Evolutionary conservation across 2,888 invertebrate genomes (phyloP).

Genomic region (Pomacea canaliculata): DNA sequence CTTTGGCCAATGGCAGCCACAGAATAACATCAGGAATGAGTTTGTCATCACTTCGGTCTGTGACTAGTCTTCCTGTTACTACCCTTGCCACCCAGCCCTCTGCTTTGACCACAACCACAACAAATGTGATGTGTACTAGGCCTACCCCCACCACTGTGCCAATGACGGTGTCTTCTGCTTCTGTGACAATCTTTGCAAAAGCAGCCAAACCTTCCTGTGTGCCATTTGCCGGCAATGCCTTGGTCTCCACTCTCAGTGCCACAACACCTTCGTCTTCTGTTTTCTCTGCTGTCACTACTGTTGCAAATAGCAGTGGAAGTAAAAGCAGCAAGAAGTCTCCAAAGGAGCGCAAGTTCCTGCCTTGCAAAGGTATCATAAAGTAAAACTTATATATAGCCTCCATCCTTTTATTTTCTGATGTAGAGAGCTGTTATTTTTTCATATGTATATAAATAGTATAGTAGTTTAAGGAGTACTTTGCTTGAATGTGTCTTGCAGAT

Average conservation of each 20-base stretch:
- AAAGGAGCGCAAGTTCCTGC: constrained; percentile 47
- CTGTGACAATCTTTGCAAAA: constrained; percentile 36
- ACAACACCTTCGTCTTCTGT: not conserved
- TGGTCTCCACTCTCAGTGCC: constrained; percentile 20
- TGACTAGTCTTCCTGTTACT: constrained; percentile 13
- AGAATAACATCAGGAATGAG: constrained; percentile 24
- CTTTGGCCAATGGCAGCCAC: constrained; percentile 37
- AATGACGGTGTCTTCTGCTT: constrained; percentile 40
- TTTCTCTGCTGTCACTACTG: not conserved
- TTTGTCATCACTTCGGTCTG: constrained; percentile 23
- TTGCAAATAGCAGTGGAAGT: constrained; percentile 5
- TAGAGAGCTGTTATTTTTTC: too few relatives aligned
- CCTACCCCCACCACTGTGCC: constrained; percentile 33
- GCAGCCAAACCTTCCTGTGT: constrained; percentile 27
- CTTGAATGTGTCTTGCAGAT: constrained; percentile 60
- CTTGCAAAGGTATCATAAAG: constrained; percentile 53
- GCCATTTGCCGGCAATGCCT: constrained; percentile 14
- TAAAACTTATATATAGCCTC: too few relatives aligned
- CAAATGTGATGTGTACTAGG: constrained; percentile 30
- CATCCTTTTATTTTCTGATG: too few relatives aligned
- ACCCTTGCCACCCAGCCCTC: constrained; percentile 28
- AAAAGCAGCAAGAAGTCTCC: constrained; percentile 29
- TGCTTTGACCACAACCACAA: constrained; percentile 24
- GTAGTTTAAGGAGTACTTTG: not conserved
- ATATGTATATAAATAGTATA: too few relatives aligned